phyloP scores from a whole-genome alignment of 1,140 invertebrate genomes.

The Aporrectodea caliginosa region DNA sequence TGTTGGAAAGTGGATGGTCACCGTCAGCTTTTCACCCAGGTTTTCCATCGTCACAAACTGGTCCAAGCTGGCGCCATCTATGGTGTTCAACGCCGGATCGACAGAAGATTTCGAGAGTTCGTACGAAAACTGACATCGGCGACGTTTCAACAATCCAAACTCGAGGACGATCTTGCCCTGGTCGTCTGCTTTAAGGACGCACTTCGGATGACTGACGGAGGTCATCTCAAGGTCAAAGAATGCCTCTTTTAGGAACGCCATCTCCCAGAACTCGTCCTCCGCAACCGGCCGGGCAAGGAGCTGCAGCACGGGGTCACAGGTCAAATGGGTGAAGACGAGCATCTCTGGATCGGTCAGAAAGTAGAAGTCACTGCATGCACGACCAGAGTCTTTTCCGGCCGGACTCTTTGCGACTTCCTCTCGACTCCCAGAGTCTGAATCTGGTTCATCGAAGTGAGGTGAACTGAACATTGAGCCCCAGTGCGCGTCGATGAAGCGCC shows the following conservation, averaged over 20 bases:
- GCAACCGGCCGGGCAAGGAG: constrained; percentile 31
- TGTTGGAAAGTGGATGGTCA: constrained; percentile 22
- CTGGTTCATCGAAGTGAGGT: neutral
- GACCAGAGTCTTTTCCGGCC: neutral
- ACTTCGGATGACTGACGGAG: constrained; percentile 20
- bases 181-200: constrained; percentile 16
- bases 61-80: constrained; percentile 21
- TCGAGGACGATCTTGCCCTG: constrained; percentile 6
- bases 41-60: constrained; percentile 27
- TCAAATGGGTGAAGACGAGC: constrained; percentile 30
- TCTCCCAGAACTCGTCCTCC: constrained; percentile 31
- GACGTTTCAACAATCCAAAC: constrained; percentile 14
- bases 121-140: constrained; percentile 5
- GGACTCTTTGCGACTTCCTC: neutral
- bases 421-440: neutral
- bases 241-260: constrained; percentile 19
- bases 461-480: constrained; percentile 24
- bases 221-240: constrained; percentile 30
- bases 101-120: constrained; percentile 15
- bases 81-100: constrained; percentile 2
- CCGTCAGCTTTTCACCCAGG: neutral
- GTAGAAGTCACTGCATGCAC: constrained; percentile 17
- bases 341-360: constrained; percentile 34
- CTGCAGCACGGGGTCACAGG: constrained; percentile 27
- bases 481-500: constrained; percentile 31